Conservation (phyloP, 2,888 invertebrate species). For the Himalopsyche tibetana region DNA sequence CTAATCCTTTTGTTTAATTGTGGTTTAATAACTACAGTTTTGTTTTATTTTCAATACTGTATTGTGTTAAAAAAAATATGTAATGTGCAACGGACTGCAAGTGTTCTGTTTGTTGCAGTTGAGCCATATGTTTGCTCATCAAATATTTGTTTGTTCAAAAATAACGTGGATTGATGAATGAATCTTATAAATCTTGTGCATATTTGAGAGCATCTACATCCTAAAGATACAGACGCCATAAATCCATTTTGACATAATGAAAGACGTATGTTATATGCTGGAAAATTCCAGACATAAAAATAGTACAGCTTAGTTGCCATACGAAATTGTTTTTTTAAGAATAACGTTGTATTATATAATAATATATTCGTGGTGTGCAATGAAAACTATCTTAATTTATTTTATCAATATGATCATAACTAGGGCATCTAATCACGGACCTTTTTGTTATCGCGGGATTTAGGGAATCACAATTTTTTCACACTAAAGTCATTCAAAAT, state of each 20-base stretch:
- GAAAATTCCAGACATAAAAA: constrained; percentile 32
- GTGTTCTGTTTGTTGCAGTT: constrained; percentile 12
- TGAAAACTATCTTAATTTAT: too few species aligned
- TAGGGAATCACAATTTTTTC: too few species aligned
- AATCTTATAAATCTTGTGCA: constrained; percentile 58
- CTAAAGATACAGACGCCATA: constrained; percentile 59
- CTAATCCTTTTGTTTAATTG: too few species aligned
- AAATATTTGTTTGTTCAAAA: constrained; percentile 51
- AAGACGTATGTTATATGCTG: constrained; percentile 50
- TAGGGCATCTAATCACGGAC: too few species aligned
- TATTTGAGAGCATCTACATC: constrained; percentile 44
- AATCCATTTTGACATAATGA: constrained; percentile 59
- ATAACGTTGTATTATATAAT: neutral
- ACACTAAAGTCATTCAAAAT: too few species aligned
- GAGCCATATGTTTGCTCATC: constrained; percentile 32
- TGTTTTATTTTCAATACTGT: too few species aligned
- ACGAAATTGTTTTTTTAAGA: neutral
- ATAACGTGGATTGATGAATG: constrained; percentile 61
- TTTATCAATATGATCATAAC: too few species aligned
- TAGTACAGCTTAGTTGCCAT: neutral
- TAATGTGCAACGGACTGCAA: neutral
- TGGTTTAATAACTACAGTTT: too few species aligned
- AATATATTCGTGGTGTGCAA: too few species aligned
- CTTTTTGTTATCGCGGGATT: too few species aligned
- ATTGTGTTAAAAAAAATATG: neutral